Evolutionary conservation across 2,888 invertebrate genomes (phyloP), one percentile per base, ranked within the genome.

Genomic region (Orthosia cruda): DNA sequence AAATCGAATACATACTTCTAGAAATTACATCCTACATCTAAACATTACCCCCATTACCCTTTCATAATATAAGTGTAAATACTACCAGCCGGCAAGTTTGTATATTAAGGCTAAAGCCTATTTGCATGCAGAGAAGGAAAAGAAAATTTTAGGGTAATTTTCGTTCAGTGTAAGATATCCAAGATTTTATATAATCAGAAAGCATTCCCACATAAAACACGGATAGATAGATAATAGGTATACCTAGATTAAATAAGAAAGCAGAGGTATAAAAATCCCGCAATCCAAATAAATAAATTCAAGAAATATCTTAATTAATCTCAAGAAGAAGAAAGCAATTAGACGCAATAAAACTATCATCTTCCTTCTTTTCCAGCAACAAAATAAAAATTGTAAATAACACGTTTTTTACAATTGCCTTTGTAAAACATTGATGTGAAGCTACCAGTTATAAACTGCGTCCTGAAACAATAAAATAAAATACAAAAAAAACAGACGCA

Each of bases 381-480:
- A 57, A 78, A 73, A 54, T 5, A 26, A 70, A 62, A 62, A 32
- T 54, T 18, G 16, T 45, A 58, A 57, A 71, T 59, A 20, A 58
- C 45, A 57, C 16, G 7, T 66, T 57, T 86, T 71, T 74, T 57
- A 59, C 71, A 78, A 85, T 74, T 61, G 58, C 58, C 54, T 82
- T 68, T 66, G 77, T 61, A 16, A 70, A 81, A 81, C 59, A 77
- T 71, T 74, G 74, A 77, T 61, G 55, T 54, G 52, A 71, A 58
- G 58, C 69, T 66, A 66, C 71, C n/a, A n/a, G n/a, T n/a, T n/a
- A n/a, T 77, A 79, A 79, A 83, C 62, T 61, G 72, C 73, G 73
- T 47, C 70, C 61, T 70, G 58, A 61, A 83, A 87, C 81, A 79
- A 81, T 87, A 65, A 81, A 79, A 87, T 87, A 75, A 77, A 85